Conservation (phyloP, 2,888 invertebrate species). For the Erebia palarica region DNA sequence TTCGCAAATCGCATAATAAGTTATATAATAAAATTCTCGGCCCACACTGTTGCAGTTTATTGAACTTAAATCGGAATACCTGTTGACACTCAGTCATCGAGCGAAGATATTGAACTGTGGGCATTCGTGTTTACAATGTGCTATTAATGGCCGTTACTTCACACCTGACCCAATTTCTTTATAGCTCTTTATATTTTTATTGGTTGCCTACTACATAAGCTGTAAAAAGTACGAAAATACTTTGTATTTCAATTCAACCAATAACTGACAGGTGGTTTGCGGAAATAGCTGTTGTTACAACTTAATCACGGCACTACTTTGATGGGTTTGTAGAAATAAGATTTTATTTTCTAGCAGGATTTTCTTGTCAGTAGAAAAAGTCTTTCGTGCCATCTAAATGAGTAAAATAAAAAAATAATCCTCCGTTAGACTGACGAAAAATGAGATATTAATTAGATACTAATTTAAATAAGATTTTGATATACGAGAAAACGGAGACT, state of each 20-base stretch:
- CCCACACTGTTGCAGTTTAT: conserved; percentile 24
- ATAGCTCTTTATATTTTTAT: conserved; percentile 51
- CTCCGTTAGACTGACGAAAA: too few species aligned
- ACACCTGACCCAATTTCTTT: conserved; percentile 60
- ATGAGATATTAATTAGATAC: too few species aligned
- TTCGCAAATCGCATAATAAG: conserved; percentile 21
- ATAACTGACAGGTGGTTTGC: conserved; percentile 14
- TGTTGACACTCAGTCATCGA: conserved; percentile 43
- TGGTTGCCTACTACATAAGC: conserved; percentile 41
- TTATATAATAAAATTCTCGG: conserved; percentile 24
- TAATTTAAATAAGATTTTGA: too few species aligned
- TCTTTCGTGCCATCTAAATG: too few species aligned
- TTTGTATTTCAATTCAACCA: conserved; percentile 24
- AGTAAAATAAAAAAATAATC: too few species aligned
- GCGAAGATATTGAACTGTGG: conserved; percentile 28
- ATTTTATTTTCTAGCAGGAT: neutral
- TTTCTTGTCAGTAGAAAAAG: too few species aligned
- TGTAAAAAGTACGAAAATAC: conserved; percentile 49
- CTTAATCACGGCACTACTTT: neutral
- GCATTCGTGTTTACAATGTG: conserved; percentile 51
- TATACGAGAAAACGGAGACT: neutral
- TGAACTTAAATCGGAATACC: conserved; percentile 35
- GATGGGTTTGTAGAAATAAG: neutral
- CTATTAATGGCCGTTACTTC: conserved; percentile 46
- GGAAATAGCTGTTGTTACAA: conserved; percentile 7